Evolutionary conservation across 2,888 invertebrate genomes (phyloP).

Genomic region (Hydroisotoma schaefferi): DNA sequence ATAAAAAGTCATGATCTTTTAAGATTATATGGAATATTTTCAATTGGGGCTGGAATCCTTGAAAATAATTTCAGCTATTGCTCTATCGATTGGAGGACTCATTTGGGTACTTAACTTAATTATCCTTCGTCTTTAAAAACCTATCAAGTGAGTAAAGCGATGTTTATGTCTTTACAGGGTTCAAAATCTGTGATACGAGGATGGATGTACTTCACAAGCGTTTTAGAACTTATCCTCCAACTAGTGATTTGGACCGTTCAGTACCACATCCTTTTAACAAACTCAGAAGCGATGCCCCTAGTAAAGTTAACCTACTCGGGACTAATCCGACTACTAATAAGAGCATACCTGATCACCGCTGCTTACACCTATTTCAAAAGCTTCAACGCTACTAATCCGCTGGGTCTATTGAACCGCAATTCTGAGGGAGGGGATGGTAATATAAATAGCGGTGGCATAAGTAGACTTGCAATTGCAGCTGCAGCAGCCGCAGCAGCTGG

Average conservation of each 20-base stretch:
- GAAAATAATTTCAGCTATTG: conserved; percentile 25
- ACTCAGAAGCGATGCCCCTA: conserved; percentile 16
- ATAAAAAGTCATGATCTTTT: background rate
- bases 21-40: conserved; percentile 31
- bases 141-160: background rate
- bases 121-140: too few relatives aligned
- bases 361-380: background rate
- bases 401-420: too few relatives aligned
- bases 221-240: conserved; percentile 23
- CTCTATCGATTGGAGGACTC: conserved; percentile 31
- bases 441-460: too few relatives aligned
- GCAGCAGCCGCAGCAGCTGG: conserved; percentile 18
- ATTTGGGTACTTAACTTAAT: conserved; percentile 24
- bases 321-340: conserved; percentile 19
- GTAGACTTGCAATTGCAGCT: too few relatives aligned
- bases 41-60: conserved; percentile 26
- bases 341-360: conserved; percentile 20
- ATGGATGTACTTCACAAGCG: conserved; percentile 30
- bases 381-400: background rate
- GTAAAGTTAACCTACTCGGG: conserved; percentile 24
- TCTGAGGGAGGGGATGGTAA: too few relatives aligned
- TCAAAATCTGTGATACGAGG: conserved; percentile 18
- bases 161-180: conserved; percentile 16
- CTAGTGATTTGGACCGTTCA: conserved; percentile 30
- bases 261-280: conserved; percentile 28